Percentiles rank a stretch among this genome's conserved stretches.
Evolutionary conservation across 2,113 vertebrate genomes (phyloP).

Genomic region (Melanostigma gelatinosum): DNA sequence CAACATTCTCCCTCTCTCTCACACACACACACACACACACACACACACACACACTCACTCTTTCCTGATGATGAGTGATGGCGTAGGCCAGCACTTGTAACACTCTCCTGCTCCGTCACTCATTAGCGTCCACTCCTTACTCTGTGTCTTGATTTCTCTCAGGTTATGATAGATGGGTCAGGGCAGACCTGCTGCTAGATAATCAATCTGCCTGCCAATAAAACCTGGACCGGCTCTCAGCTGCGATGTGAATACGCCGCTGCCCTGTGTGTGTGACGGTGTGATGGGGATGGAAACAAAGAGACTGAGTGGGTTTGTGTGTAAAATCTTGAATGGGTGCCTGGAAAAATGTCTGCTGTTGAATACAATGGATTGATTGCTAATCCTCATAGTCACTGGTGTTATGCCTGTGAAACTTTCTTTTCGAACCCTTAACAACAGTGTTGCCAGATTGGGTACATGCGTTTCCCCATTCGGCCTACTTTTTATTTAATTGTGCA

Average conservation of each 20-base stretch:
- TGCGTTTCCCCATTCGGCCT: not conserved
- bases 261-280: not conserved
- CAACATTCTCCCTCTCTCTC: slow-evolving; percentile 1
- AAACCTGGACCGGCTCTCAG: slow-evolving; percentile 39
- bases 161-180: slow-evolving; percentile 58
- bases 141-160: slow-evolving; percentile 49
- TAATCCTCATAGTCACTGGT: not conserved
- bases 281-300: slow-evolving; percentile 2
- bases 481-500: not conserved
- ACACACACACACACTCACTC: slow-evolving; percentile 1
- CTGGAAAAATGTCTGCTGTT: not conserved
- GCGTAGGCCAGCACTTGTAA: slow-evolving; percentile 38
- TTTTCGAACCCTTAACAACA: not conserved
- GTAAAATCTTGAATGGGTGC: slow-evolving; percentile 12
- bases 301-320: not conserved
- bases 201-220: slow-evolving; percentile 70
- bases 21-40: not conserved
- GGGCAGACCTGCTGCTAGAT: slow-evolving; percentile 41
- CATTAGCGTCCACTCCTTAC: slow-evolving; percentile 59
- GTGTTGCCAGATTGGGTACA: not conserved
- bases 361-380: not conserved
- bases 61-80: slow-evolving; percentile 60
- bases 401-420: not conserved
- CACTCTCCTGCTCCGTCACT: slow-evolving; percentile 57
- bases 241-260: not conserved